Percentiles rank a stretch among this genome's conserved stretches.
phyloP scores from a whole-genome alignment of 2,797 vertebrate species.

The Agapornis canus region DNA sequence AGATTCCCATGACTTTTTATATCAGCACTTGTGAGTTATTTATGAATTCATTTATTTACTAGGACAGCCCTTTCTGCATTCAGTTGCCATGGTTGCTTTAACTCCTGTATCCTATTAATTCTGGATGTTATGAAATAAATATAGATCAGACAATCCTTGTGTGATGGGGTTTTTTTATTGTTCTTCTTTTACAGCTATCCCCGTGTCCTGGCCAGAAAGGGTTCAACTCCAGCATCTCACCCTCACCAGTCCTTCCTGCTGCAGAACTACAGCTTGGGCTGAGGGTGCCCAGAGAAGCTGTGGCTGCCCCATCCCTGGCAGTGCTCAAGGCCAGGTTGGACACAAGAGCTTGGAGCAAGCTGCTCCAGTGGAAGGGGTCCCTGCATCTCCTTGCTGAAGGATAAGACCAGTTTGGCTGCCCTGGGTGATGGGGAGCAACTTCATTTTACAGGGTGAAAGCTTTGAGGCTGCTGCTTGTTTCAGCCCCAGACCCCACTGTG shows the following conservation, averaged over 20 bases:
- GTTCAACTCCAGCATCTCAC: not conserved
- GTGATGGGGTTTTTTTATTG: not conserved
- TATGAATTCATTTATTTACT: constrained; percentile 78
- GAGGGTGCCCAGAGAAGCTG: not conserved
- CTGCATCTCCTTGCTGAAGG: not conserved
- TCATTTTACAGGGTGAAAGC: not conserved
- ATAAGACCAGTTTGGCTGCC: not conserved
- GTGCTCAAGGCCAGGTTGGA: not conserved
- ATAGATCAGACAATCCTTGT: constrained; percentile 58
- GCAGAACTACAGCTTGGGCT: not conserved
- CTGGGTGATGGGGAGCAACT: not conserved
- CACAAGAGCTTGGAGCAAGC: not conserved
- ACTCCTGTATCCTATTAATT: constrained; percentile 74
- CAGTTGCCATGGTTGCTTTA: constrained; percentile 76
- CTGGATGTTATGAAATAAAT: constrained; percentile 75
- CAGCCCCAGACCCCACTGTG: accelerated
- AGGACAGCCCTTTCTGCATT: constrained; percentile 70
- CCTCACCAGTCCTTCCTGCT: not conserved
- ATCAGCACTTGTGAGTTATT: constrained; percentile 73
- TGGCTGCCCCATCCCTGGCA: not conserved
- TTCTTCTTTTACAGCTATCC: constrained; percentile 48
- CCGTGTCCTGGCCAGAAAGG: not conserved
- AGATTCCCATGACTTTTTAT: constrained; percentile 60
- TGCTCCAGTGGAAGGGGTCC: not conserved
- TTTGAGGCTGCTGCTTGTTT: not conserved